phyloP scores from a whole-genome alignment of 2,113 vertebrate species.

The Ploceus nigricollis region DNA sequence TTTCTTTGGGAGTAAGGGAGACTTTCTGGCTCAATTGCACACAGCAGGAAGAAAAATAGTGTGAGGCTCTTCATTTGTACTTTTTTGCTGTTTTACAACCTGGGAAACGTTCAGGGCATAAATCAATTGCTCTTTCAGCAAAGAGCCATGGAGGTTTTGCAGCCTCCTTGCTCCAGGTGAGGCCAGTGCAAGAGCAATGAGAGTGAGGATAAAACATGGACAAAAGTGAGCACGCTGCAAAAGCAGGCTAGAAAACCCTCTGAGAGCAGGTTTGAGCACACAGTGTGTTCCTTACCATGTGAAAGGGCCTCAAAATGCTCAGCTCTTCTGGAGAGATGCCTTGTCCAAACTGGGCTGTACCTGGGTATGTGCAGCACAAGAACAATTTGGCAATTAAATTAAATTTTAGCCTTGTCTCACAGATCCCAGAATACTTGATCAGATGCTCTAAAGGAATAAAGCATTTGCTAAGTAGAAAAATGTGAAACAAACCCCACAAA shows the following conservation, averaged over 20 bases:
- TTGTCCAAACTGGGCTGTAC: background rate
- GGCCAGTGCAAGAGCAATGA: background rate
- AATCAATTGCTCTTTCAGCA: background rate
- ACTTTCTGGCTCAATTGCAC: constrained; percentile 24
- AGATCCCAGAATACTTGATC: background rate
- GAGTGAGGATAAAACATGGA: background rate
- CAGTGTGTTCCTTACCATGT: background rate
- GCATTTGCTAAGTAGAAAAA: background rate
- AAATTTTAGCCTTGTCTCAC: background rate
- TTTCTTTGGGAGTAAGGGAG: background rate
- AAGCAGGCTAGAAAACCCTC: background rate
- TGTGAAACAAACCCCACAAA: background rate
- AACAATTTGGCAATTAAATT: background rate
- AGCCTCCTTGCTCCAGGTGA: background rate
- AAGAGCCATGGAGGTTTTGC: background rate
- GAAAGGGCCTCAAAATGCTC: background rate
- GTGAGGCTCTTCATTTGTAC: background rate
- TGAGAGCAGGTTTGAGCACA: background rate
- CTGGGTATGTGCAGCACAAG: no score
- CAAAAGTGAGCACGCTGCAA: background rate
- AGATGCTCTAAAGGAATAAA: background rate
- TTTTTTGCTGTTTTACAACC: background rate
- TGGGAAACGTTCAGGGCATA: background rate
- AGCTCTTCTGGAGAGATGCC: background rate
- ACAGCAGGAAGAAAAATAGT: constrained; percentile 42